Evolutionary conservation across 2,888 invertebrate genomes (phyloP).

Genomic region (Calameuta idolon): DNA sequence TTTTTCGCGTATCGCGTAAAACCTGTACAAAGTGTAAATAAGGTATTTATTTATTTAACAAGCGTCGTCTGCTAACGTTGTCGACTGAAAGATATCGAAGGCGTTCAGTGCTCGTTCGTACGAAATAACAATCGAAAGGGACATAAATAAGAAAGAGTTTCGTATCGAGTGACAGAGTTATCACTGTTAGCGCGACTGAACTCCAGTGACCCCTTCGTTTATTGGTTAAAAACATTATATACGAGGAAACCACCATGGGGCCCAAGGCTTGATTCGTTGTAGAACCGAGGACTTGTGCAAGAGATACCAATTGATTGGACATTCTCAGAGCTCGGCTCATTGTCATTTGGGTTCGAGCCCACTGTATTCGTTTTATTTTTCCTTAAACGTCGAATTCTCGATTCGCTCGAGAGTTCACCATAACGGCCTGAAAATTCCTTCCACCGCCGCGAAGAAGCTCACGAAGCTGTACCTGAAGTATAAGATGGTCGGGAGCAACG

Average conservation of each 20-base stretch:
- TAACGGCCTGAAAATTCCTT: constrained; percentile 50
- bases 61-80: constrained; percentile 11
- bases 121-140: background rate
- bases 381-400: constrained; percentile 37
- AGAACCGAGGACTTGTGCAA: background rate
- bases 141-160: background rate
- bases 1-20: constrained; percentile 6
- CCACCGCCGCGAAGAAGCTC: constrained; percentile 53
- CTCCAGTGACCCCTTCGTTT: background rate
- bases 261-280: background rate
- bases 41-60: constrained; percentile 16
- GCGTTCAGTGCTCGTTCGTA: constrained; percentile 17
- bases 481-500: constrained; percentile 88
- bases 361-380: background rate
- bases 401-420: constrained; percentile 42
- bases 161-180: background rate
- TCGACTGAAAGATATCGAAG: constrained; percentile 1
- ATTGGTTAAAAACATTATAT: background rate
- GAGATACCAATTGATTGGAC: background rate
- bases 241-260: background rate
- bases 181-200: background rate
- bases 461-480: constrained; percentile 58
- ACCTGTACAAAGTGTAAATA: constrained; percentile 38
- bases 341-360: background rate
- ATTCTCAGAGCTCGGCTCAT: background rate